phyloP scores from a whole-genome alignment of 2,797 vertebrate genomes.

The Smutsia gigantea region DNA sequence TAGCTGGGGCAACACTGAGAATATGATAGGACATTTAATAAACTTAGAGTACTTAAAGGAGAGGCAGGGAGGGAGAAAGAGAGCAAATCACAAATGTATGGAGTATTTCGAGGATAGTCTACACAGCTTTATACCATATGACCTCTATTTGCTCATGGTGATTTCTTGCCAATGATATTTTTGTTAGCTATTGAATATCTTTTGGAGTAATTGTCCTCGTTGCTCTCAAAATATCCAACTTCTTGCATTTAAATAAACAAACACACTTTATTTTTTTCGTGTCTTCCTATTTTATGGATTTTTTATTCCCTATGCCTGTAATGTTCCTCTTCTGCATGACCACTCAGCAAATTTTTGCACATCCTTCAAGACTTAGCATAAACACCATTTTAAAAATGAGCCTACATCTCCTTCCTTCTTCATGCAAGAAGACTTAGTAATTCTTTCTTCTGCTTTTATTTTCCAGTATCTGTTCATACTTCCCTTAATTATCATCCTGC shows the following conservation, averaged over 20 bases:
- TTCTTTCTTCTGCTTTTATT: conserved; percentile 15
- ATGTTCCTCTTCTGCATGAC: background rate
- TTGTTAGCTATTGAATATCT: background rate
- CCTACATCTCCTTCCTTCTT: background rate
- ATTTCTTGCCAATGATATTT: conserved; percentile 15
- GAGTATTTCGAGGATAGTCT: background rate
- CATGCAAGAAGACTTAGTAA: background rate
- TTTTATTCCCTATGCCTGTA: background rate
- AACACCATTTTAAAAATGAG: background rate
- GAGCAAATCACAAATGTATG: background rate
- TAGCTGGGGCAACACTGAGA: background rate
- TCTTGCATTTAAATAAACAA: background rate
- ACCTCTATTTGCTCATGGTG: background rate
- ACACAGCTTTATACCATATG: background rate
- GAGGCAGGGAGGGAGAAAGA: background rate
- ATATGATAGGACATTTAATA: background rate
- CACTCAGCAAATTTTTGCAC: background rate
- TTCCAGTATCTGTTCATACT: background rate
- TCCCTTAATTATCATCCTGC: background rate
- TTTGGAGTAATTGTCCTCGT: background rate
- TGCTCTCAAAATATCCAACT: background rate
- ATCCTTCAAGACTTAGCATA: background rate
- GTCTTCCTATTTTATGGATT: background rate
- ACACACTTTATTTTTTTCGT: background rate
- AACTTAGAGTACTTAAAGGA: background rate